These are phyloP conservation scores for Nebria brevicollis DNA, from an alignment of 2,888 invertebrate genomes.

Conservation along the genomic window DNA sequence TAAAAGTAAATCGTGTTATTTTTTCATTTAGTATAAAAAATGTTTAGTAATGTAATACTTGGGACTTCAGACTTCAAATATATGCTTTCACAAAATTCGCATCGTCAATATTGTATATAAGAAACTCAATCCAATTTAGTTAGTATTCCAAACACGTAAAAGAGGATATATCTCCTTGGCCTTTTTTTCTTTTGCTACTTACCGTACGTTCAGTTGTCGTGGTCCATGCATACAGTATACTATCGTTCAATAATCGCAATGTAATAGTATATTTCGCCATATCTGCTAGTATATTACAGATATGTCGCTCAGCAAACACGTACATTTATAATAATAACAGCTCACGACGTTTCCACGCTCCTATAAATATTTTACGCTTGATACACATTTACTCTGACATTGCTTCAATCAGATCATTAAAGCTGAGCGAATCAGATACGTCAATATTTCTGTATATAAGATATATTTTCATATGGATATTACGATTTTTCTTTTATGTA, in stretches of 20 bases:
- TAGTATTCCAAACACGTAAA: slow-evolving; percentile 13
- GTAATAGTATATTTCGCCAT: neutral
- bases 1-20: neutral
- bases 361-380: neutral
- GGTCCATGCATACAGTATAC: neutral
- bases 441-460: neutral
- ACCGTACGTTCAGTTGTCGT: neutral
- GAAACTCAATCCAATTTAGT: slow-evolving; percentile 6
- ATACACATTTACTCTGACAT: neutral
- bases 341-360: neutral
- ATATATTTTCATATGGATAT: neutral
- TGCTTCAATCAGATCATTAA: neutral
- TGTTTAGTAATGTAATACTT: neutral
- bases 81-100: neutral
- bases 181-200: neutral
- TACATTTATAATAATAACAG: neutral
- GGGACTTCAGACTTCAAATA: neutral
- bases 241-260: neutral
- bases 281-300: neutral
- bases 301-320: neutral
- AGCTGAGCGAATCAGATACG: neutral
- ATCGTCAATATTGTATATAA: neutral
- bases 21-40: neutral
- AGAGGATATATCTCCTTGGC: slow-evolving; percentile 2
- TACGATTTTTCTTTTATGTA: too few relatives aligned